A percentile compares a stretch with the other conserved stretches of the same genome.
Conservation (phyloP, 2,888 invertebrate species). For the Ditylenchus weischeri region DNA sequence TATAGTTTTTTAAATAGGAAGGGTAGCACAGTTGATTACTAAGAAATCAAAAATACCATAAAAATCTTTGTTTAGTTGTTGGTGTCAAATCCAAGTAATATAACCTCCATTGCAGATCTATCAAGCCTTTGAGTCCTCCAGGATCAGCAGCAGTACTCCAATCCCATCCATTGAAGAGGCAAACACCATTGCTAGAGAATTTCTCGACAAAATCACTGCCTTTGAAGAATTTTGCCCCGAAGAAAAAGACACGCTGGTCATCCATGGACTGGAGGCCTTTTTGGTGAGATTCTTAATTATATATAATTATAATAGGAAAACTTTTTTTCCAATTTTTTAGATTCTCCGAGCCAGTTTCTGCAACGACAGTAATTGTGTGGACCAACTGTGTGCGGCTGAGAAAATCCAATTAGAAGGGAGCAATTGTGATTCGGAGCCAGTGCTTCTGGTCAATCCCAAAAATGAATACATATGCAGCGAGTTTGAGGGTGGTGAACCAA, state of each 20-base stretch:
- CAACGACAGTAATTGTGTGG: background rate
- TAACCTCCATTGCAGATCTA: too few species aligned
- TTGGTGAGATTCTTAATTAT: background rate
- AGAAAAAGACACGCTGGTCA: background rate
- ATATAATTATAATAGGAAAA: too few species aligned
- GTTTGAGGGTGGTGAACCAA: too few species aligned
- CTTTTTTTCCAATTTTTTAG: background rate
- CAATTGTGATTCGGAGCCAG: background rate
- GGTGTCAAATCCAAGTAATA: too few species aligned
- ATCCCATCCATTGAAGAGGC: background rate
- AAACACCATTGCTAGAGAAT: background rate
- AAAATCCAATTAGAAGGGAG: too few species aligned
- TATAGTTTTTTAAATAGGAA: too few species aligned
- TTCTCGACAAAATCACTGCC: constrained; percentile 5
- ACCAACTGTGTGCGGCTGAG: background rate
- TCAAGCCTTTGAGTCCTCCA: background rate
- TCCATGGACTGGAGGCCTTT: background rate
- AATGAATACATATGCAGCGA: too few species aligned
- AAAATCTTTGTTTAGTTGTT: too few species aligned
- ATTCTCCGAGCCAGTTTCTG: background rate
- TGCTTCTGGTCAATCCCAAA: too few species aligned
- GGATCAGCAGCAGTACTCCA: background rate
- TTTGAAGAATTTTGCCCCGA: background rate
- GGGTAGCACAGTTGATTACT: too few species aligned
- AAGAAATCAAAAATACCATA: too few species aligned